phyloP scores from a whole-genome alignment of 1,140 invertebrate genomes.

The Sarcophaga bullata region DNA sequence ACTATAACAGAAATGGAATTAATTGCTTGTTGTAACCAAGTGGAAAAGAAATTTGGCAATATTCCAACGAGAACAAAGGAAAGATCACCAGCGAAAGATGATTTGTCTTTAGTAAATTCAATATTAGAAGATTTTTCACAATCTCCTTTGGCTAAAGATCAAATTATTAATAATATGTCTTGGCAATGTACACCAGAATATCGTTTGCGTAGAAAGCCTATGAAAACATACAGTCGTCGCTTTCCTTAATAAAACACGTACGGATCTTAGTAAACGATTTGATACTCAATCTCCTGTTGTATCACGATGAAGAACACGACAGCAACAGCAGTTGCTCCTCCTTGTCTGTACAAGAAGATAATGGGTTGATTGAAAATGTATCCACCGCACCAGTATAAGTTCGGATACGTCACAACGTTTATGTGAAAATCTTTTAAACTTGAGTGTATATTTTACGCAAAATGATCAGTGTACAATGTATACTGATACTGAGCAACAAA shows the following conservation, averaged over 20 bases:
- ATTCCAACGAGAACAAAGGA: neutral
- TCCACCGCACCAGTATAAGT: neutral
- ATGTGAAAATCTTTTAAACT: constrained; percentile 44
- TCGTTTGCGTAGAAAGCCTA: constrained; percentile 15
- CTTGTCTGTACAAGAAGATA: constrained; percentile 42
- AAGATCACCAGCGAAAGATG: neutral
- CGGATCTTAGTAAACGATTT: constrained; percentile 34
- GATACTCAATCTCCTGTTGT: neutral
- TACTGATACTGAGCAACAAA: neutral
- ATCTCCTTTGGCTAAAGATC: constrained; percentile 21
- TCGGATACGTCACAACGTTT: constrained; percentile 28
- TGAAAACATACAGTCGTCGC: constrained; percentile 35
- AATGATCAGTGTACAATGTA: neutral
- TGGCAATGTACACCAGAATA: constrained; percentile 31
- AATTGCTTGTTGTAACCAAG: constrained; percentile 21
- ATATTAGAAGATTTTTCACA: constrained; percentile 45
- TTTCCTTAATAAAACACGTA: neutral
- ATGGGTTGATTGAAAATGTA: neutral
- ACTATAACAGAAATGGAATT: constrained; percentile 41
- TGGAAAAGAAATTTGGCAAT: neutral
- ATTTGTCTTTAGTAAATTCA: constrained; percentile 38
- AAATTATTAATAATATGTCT: neutral
- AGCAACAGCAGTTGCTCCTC: constrained; percentile 37
- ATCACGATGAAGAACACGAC: constrained; percentile 16
- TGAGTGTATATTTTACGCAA: constrained; percentile 42